These are phyloP conservation scores for Scaptomyza reducta DNA, from an alignment of 2,888 invertebrate genomes.

Conservation along the genomic window DNA sequence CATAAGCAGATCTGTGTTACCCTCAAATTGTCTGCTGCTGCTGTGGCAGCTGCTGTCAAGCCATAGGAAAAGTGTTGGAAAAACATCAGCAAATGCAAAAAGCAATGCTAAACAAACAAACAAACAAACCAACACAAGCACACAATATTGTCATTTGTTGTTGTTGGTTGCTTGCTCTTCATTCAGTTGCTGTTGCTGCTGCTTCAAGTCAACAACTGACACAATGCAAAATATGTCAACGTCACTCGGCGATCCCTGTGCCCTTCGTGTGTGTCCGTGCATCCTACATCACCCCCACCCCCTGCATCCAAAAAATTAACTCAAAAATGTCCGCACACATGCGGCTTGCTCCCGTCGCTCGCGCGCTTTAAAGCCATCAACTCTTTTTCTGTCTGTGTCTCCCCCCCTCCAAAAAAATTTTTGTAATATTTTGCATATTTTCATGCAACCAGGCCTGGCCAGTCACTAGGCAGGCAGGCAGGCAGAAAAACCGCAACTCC, in stretches of 20 bases:
- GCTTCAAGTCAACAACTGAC: conserved; percentile 48
- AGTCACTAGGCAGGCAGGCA: conserved; percentile 8
- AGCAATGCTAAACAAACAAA: conserved; percentile 19
- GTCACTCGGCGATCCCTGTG: conserved; percentile 26
- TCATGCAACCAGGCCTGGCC: conserved; percentile 9
- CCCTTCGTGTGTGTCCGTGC: neutral
- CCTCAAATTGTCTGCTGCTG: conserved; percentile 1
- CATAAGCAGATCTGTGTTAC: neutral
- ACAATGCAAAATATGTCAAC: conserved; percentile 47
- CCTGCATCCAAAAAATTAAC: conserved; percentile 35
- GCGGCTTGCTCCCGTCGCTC: conserved; percentile 24
- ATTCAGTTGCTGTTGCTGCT: conserved; percentile 17
- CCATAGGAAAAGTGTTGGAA: conserved; percentile 39
- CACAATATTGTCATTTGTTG: conserved; percentile 32
- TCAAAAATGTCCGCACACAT: conserved; percentile 55
- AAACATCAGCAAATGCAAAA: conserved; percentile 15
- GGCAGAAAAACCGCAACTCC: conserved; percentile 43
- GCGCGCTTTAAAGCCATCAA: conserved; percentile 27
- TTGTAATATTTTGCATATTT: conserved; percentile 63
- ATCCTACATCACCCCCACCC: neutral
- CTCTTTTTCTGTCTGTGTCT: neutral
- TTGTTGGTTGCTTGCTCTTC: conserved; percentile 7
- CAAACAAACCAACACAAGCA: conserved; percentile 25
- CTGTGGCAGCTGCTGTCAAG: conserved; percentile 43
- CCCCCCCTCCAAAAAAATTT: conserved; percentile 17